Percentiles rank a stretch among this genome's conserved stretches.
Conservation (phyloP, 2,888 invertebrate species). For the Pilophorus perplexus region DNA sequence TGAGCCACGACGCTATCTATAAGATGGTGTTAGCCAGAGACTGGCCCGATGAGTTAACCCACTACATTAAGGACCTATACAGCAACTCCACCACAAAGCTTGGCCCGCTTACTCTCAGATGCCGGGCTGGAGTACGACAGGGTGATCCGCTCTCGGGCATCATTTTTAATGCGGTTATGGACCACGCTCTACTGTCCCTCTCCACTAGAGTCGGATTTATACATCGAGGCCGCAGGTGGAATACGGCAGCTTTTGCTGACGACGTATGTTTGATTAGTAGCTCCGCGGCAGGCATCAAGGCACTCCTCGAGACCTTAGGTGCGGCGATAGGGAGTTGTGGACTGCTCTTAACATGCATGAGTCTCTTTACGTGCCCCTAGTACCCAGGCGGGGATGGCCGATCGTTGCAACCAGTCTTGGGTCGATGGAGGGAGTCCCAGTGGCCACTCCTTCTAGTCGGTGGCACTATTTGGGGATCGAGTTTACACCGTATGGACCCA, state of each 20-base stretch:
- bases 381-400: not conserved
- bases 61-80: too few species aligned
- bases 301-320: not conserved
- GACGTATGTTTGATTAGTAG: not conserved
- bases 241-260: too few species aligned
- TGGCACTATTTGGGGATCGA: not conserved
- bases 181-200: conserved; percentile 10
- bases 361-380: not conserved
- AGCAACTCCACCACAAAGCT: too few species aligned
- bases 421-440: not conserved
- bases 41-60: too few species aligned
- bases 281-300: not conserved
- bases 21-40: too few species aligned
- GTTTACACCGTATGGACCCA: not conserved
- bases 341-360: not conserved
- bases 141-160: conserved; percentile 44
- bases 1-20: too few species aligned
- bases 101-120: not conserved
- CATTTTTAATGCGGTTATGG: conserved; percentile 42
- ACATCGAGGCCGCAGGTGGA: too few species aligned
- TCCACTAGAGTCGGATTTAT: not conserved
- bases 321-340: not conserved
- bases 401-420: not conserved
- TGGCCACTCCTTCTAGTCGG: not conserved
- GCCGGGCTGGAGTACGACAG: conserved; percentile 42